phyloP scores from a whole-genome alignment of 2,888 invertebrate genomes.

The Pandemis heparana region DNA sequence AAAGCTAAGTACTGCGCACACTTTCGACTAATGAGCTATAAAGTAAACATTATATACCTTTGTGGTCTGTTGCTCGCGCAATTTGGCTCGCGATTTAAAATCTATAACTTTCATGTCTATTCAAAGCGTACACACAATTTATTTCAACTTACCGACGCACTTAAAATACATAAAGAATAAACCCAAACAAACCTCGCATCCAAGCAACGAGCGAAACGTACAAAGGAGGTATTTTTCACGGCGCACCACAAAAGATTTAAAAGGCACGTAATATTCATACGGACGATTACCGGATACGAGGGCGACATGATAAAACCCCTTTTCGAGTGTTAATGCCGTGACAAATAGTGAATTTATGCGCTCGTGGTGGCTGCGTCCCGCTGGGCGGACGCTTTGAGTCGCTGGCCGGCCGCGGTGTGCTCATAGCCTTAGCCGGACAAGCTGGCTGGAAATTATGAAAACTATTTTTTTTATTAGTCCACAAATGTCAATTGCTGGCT shows the following conservation, averaged over 20 bases:
- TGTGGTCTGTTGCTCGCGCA: too few relatives aligned
- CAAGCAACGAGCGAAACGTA: conserved; percentile 32
- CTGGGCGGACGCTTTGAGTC: conserved; percentile 57
- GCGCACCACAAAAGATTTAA: conserved; percentile 69
- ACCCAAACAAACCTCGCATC: conserved; percentile 30
- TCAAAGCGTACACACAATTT: background rate
- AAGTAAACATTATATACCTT: too few relatives aligned
- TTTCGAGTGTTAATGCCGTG: conserved; percentile 84
- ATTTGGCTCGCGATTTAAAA: background rate
- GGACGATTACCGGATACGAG: conserved; percentile 79
- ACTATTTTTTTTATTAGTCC: conserved; percentile 23
- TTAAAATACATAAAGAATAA: conserved; percentile 8
- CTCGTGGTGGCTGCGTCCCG: conserved; percentile 73
- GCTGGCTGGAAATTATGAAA: conserved; percentile 20
- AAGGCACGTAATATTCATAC: conserved; percentile 66
- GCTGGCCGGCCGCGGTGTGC: conserved; percentile 8
- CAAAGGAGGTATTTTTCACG: conserved; percentile 47
- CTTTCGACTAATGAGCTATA: too few relatives aligned
- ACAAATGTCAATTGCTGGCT: conserved; percentile 21
- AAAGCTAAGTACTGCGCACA: too few relatives aligned
- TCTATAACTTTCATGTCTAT: background rate
- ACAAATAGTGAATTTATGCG: conserved; percentile 85
- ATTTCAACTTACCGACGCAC: conserved; percentile 16
- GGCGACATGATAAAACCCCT: conserved; percentile 83
- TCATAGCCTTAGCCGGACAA: conserved; percentile 11